Evolutionary conservation across 2,888 invertebrate genomes (phyloP).

Genomic region (Scaptomyza cyrtandrae): DNA sequence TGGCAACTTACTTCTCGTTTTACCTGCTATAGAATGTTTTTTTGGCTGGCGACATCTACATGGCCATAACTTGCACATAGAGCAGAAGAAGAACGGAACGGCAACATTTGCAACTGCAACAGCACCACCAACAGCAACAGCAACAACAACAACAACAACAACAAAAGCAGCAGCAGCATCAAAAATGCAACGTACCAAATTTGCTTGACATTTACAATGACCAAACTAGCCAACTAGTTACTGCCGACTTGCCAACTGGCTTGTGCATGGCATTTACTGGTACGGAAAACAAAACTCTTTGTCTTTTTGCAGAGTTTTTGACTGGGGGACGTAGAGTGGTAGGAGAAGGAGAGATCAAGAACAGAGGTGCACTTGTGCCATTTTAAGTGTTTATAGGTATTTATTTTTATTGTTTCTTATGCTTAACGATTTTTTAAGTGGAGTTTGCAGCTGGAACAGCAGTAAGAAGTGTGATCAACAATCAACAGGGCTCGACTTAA

Average conservation of each 20-base stretch:
- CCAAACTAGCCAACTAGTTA: constrained; percentile 63
- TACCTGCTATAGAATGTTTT: constrained; percentile 44
- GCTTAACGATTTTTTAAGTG: constrained; percentile 79
- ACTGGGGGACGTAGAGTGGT: constrained; percentile 1
- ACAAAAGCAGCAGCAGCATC: constrained; percentile 25
- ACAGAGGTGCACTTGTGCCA: constrained; percentile 63
- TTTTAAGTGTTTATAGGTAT: constrained; percentile 80
- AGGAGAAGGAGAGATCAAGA: neutral
- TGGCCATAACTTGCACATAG: constrained; percentile 54
- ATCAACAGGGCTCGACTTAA: no score
- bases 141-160: no score
- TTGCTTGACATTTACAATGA: constrained; percentile 78
- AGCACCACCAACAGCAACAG: constrained; percentile 6
- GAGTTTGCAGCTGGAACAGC: constrained; percentile 55
- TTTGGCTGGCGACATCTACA: constrained; percentile 53
- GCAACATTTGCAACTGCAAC: neutral
- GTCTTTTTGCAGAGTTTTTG: neutral
- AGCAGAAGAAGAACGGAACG: neutral
- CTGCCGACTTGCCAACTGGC: constrained; percentile 45
- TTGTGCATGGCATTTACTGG: constrained; percentile 31
- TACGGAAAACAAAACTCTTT: constrained; percentile 16
- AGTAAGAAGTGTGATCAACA: constrained; percentile 9
- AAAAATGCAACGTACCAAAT: constrained; percentile 68
- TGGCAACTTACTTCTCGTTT: constrained; percentile 44
- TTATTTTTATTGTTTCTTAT: constrained; percentile 78